These are phyloP conservation scores for Hydraecia micacea DNA, from an alignment of 2,888 invertebrate species.

Conservation along the genomic window DNA sequence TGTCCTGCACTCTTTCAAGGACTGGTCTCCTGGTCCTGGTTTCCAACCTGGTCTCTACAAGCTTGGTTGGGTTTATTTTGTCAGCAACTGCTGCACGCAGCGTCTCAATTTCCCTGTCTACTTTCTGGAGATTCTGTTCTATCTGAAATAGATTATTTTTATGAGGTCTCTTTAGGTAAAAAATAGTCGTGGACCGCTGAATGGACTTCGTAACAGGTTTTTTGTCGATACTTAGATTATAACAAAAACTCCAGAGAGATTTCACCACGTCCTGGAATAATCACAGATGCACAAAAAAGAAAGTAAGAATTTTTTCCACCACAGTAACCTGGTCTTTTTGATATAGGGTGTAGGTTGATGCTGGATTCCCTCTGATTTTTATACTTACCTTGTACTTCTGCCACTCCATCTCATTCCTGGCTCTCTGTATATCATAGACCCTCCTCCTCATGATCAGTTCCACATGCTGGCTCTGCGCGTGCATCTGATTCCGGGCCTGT, in stretches of 20 bases:
- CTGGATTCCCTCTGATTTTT: neutral
- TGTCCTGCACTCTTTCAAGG: conserved; percentile 93
- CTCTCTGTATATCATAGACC: conserved; percentile 96
- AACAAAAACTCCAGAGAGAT: neutral
- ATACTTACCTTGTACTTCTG: conserved; percentile 91
- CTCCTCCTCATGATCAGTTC: conserved; percentile 96
- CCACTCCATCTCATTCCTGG: conserved; percentile 97
- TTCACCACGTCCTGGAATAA: neutral
- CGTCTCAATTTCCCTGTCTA: conserved; percentile 94
- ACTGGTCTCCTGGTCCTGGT: conserved; percentile 94
- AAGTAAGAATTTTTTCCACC: neutral
- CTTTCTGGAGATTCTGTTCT: conserved; percentile 94
- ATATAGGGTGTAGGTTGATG: neutral
- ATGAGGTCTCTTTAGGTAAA: neutral
- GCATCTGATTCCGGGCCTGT: conserved; percentile 94
- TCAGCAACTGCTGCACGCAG: conserved; percentile 94
- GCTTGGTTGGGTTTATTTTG: conserved; percentile 94
- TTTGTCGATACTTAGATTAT: neutral
- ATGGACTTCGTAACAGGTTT: neutral
- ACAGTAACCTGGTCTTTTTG: neutral
- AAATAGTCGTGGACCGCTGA: neutral
- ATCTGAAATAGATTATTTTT: conserved; percentile 86
- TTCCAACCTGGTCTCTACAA: conserved; percentile 96
- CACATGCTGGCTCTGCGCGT: conserved; percentile 95
- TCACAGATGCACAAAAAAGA: neutral